Percentiles rank a stretch among this genome's conserved stretches.
Evolutionary conservation across 2,797 vertebrate species (phyloP).

Genomic region (Furcifer pardalis): DNA sequence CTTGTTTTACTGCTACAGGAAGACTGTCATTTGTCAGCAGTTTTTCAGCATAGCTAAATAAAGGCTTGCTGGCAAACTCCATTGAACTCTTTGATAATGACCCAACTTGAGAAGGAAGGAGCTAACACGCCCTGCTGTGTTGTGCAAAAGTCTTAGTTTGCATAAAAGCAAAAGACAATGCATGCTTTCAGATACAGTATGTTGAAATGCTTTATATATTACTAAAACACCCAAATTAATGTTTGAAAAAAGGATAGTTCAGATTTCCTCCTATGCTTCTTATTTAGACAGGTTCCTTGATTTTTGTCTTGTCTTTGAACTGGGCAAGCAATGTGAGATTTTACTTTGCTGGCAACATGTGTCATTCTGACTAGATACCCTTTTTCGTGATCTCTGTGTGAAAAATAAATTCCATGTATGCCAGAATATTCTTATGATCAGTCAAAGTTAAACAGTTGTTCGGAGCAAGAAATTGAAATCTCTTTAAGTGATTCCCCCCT

Average conservation of each 20-base stretch:
- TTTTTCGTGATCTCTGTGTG: no score
- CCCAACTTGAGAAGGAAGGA: constrained; percentile 80
- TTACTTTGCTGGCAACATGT: no score
- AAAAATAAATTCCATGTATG: neutral
- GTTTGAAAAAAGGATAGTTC: constrained; percentile 84
- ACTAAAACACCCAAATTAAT: constrained; percentile 82
- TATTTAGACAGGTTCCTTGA: constrained; percentile 72
- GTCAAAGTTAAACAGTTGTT: constrained; percentile 19
- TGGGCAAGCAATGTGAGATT: no score
- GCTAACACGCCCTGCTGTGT: constrained; percentile 81
- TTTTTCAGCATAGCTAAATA: constrained; percentile 87
- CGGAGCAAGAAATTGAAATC: constrained; percentile 31
- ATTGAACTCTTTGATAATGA: constrained; percentile 85
- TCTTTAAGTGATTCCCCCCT: neutral
- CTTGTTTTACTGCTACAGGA: constrained; percentile 81
- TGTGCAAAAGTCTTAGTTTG: constrained; percentile 75
- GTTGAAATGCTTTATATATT: constrained; percentile 76
- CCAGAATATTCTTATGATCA: constrained; percentile 7
- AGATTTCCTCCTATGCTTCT: constrained; percentile 73
- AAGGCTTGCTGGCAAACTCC: constrained; percentile 82
- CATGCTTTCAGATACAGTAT: constrained; percentile 79
- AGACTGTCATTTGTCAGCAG: constrained; percentile 93
- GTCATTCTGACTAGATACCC: no score
- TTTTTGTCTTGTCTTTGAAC: constrained; percentile 71
- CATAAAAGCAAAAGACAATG: constrained; percentile 78